Evolutionary conservation across 2,888 invertebrate genomes (phyloP), one percentile per base, ranked within the genome.

Genomic region (Thelaira solivaga): DNA sequence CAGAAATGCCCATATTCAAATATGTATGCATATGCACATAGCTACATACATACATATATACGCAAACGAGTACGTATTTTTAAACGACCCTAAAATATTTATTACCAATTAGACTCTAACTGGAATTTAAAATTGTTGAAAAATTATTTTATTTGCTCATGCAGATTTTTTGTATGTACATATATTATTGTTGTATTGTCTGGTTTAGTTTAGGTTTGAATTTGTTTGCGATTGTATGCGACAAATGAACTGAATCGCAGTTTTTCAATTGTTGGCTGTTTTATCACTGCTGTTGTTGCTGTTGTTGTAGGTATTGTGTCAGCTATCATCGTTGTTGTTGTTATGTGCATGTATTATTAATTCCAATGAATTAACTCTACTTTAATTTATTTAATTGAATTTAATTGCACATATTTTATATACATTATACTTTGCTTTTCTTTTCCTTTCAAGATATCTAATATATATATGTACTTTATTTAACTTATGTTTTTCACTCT

Each of bases 301-400:
- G 36, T 59, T 76, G 59, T 65, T 71, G 47, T 47, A 47, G 31
- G 18, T 64, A 34, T 49, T 64, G 53, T 62, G 47, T 49, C 47
- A 49, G 34, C 43, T 43, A 49, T 18, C n/a, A n/a, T 13, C 65
- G 51, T 72, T 65, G 62, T 72, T 76, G 71, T 62, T 72, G 68
- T 72, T 65, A 73, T 72, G 76, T 83, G 83, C 80, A 78, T 72
- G 72, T 65, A 78, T 76, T 74, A 76, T 77, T 81, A 80, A 76
- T 81, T 82, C 81, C 69, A 74, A 83, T 81, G 82, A 83, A 85
- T 83, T 83, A 81, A 76, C 81, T 82, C 81, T 78, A 82, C 76
- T 82, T 80, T 81, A 81, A 80, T 81, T 81, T 81, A 65, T 82
- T 84, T 83, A 85, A 85, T 85, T 85, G 85, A 85, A 84, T 84